A percentile compares a stretch with the other conserved stretches of the same genome.
phyloP scores from a whole-genome alignment of 2,888 invertebrate species.

The Liposcelis brunnea region DNA sequence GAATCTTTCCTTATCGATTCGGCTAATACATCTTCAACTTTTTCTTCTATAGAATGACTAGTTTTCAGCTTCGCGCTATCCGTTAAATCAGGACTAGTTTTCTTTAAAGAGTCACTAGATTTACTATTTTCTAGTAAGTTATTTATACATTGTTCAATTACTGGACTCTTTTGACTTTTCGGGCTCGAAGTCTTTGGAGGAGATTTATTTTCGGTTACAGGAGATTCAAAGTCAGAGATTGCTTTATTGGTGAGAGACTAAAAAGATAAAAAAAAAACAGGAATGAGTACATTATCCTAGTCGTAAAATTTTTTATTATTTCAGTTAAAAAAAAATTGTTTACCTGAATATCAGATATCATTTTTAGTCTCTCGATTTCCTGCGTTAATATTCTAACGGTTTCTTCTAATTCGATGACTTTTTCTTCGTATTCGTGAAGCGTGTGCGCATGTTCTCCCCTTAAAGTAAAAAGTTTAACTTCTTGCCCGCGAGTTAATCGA shows the following conservation, averaged over 20 bases:
- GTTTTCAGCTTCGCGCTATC: conserved; percentile 7
- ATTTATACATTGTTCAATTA: too few species aligned
- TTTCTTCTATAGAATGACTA: neutral
- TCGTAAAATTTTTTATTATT: neutral
- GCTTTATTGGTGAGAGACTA: conserved; percentile 34
- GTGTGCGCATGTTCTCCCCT: conserved; percentile 26
- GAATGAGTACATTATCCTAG: neutral
- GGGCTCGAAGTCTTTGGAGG: neutral
- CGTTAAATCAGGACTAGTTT: too few species aligned
- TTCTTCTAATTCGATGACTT: conserved; percentile 27
- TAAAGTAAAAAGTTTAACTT: conserved; percentile 20
- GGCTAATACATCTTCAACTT: neutral
- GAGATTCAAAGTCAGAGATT: conserved; percentile 32
- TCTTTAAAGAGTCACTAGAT: too few species aligned
- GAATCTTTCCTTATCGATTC: conserved; percentile 13
- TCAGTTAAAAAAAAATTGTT: neutral
- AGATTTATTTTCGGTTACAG: conserved; percentile 22
- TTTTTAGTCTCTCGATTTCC: conserved; percentile 40
- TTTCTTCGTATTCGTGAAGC: conserved; percentile 25
- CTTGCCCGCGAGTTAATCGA: conserved; percentile 22
- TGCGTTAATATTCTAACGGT: conserved; percentile 24
- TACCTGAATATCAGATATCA: conserved; percentile 36
- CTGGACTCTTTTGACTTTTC: too few species aligned
- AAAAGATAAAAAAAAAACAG: conserved; percentile 10
- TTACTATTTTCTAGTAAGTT: too few species aligned